Base-by-base conservation (phyloP, 1,140 invertebrate genomes). In the Helicoverpa zea region DNA sequence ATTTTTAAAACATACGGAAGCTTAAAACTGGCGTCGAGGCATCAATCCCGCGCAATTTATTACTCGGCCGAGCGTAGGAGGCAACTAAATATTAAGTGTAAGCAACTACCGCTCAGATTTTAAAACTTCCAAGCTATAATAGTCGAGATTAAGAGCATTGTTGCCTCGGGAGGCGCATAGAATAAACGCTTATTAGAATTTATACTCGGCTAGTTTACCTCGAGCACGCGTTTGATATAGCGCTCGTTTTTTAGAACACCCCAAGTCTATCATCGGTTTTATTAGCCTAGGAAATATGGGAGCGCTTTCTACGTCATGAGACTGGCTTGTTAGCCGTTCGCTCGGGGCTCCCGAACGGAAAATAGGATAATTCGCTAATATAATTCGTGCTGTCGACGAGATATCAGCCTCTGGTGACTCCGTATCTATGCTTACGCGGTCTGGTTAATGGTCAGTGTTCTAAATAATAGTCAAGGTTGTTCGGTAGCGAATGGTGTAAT, bases 41-140 rank as follows among this genome's bases (percentile, higher is more conserved):
- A 84, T 81, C 81, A 83, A 81, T 75, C 80, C 64, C 11, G 30
- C 70, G 80, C 85, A 82, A 92, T 92, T 93, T 93, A 92, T 92
- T 86, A 89, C 79, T 74, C 84, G 76, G 58, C 82, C 84, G 66
- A 87, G 88, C 89, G 90, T 90, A 92, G 92, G 91, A 90, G 91
- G 88, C 86, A 88, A 90, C 89, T 91, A 89, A 90, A 92, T 93
- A 94, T 92, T 90, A 92, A 91, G 88, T 82, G 83, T 88, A 88
- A 84, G 51, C 87, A 92, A 94, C 91, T 93, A 93, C 88, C 88
- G 88, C 84, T 84, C 61, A 75, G 76, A 75, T 90, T 89, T 90
- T 88, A 91, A 91, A 92, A 91, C 87, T 81, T 89, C 86, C 82
- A 83, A 87, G 84, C 83, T 86, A 89, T 93, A 93, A 94, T 94